Base-by-base conservation (phyloP, 2,888 invertebrate genomes). In the Acrocyrtus sp. region DNA sequence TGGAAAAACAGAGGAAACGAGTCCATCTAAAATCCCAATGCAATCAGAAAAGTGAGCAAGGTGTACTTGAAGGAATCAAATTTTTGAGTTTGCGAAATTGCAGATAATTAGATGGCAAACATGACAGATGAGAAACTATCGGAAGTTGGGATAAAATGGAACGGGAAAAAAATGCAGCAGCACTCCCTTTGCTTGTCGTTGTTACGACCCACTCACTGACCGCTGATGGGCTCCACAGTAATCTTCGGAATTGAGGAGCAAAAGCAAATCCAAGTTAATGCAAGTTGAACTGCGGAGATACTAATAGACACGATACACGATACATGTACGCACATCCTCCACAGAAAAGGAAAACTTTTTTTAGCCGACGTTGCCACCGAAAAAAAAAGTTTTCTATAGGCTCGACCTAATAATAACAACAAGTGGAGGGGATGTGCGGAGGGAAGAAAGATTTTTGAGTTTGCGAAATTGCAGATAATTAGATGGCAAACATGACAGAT, bases 401-500 rank as follows among this genome's bases (percentile, higher is more conserved):
- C 3, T 8, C 17, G 17, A 2, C 15, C 8, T 41, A 15, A 41
- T 41, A 2, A 8, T 8, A 17, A 2, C 3, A 17, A 8, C 3
- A 29, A 24, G 43, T 17, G 47, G 27, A 58, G 43, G 22, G 48
- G 60, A 22, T 47, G 60, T 60, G 60, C 15, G 12, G 43, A 34
- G 8, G 19, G 51, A 61, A 19, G 41, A 24, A 61, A 26, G 47
- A 48, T 48, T 60, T 58, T 47, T 60, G 45, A 58, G 61, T 34
- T 39, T 51, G 27, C 21, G n/a, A n/a, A n/a, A n/a, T n/a, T n/a
- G n/a, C n/a, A 29, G 53, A 29, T 62, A 62, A 62, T 62, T 62
- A 62, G 51, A 43, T 53, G 62, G 51, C 41, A 51, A 53, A 53
- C 62, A 62, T 62, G 62, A 53, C 62, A 53, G 53, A 62, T 12